Percentiles rank a stretch among this genome's conserved stretches.
Evolutionary conservation across 2,888 invertebrate genomes (phyloP).

Genomic region (Helleia helle): DNA sequence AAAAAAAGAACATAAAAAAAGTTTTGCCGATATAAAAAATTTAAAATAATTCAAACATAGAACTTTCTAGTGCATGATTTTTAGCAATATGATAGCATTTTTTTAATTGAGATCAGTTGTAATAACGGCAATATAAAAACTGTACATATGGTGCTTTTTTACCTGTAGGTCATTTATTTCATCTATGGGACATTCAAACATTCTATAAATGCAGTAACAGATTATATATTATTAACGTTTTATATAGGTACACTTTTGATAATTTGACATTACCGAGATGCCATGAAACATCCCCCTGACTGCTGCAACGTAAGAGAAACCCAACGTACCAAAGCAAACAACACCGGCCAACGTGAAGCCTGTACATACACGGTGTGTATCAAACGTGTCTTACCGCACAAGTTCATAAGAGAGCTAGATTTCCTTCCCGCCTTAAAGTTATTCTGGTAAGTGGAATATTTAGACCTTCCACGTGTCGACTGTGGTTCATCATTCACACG

Average conservation of each 20-base stretch:
- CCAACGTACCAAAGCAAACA: slow-evolving; percentile 59
- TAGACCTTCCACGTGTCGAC: slow-evolving; percentile 88
- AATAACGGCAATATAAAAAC: no score
- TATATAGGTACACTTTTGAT: no score
- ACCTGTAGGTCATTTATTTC: no score
- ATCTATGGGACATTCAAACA: no score
- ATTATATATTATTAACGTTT: no score
- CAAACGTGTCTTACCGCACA: slow-evolving; percentile 88
- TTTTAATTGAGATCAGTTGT: no score
- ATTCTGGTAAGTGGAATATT: slow-evolving; percentile 87
- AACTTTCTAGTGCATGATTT: no score
- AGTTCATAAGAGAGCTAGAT: slow-evolving; percentile 96
- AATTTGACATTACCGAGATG: no score
- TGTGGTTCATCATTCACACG: slow-evolving; percentile 84
- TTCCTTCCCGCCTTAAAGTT: slow-evolving; percentile 92
- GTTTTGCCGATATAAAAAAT: not conserved
- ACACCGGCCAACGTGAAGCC: slow-evolving; percentile 50
- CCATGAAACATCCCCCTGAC: slow-evolving; percentile 20
- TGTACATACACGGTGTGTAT: slow-evolving; percentile 42
- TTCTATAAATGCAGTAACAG: no score
- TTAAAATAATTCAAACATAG: no score
- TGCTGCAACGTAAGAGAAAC: slow-evolving; percentile 52
- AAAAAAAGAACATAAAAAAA: not conserved
- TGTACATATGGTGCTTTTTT: no score
- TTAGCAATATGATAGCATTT: no score